Percentiles rank a stretch among this genome's conserved stretches.
Conservation (phyloP, 1,140 invertebrate species). For the Papilio aristodemus region DNA sequence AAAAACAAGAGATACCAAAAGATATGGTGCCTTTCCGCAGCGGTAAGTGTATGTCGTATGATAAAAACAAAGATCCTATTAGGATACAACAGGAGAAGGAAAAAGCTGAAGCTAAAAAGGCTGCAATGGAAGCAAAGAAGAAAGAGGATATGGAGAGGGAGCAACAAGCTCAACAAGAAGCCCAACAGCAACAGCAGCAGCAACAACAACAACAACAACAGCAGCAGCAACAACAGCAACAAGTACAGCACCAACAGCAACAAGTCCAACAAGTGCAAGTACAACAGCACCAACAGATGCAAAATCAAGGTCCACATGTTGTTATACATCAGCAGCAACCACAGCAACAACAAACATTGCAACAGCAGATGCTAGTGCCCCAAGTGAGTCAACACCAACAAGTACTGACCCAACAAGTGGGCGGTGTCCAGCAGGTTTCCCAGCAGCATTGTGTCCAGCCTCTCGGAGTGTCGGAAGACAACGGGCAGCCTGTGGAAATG, state of each 20-base stretch:
- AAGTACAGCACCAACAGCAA: conserved; percentile 65
- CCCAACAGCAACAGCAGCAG: conserved; percentile 64
- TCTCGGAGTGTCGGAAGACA: conserved; percentile 72
- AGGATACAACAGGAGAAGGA: conserved; percentile 76
- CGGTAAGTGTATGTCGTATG: conserved; percentile 76
- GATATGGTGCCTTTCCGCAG: conserved; percentile 77
- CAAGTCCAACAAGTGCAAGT: conserved; percentile 59
- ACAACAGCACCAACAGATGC: conserved; percentile 74
- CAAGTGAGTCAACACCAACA: conserved; percentile 79
- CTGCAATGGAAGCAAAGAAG: conserved; percentile 74
- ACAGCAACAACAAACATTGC: conserved; percentile 72
- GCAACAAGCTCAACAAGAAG: conserved; percentile 69
- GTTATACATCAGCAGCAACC: conserved; percentile 76
- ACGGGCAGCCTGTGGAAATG: conserved; percentile 80
- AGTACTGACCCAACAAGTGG: conserved; percentile 67
- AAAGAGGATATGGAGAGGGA: conserved; percentile 72
- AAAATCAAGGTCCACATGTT: conserved; percentile 70
- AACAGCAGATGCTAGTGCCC: conserved; percentile 76
- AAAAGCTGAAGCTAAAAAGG: conserved; percentile 72
- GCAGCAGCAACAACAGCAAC: conserved; percentile 62
- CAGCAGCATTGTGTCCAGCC: conserved; percentile 78
- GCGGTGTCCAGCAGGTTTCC: conserved; percentile 66
- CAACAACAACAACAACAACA: conserved; percentile 69
- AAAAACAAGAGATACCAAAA: conserved; percentile 83
- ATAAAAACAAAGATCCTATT: conserved; percentile 77